Evolutionary conservation across 1,140 invertebrate genomes (phyloP), one percentile per base, ranked within the genome.

Genomic region (Aphaenogaster rudis): DNA sequence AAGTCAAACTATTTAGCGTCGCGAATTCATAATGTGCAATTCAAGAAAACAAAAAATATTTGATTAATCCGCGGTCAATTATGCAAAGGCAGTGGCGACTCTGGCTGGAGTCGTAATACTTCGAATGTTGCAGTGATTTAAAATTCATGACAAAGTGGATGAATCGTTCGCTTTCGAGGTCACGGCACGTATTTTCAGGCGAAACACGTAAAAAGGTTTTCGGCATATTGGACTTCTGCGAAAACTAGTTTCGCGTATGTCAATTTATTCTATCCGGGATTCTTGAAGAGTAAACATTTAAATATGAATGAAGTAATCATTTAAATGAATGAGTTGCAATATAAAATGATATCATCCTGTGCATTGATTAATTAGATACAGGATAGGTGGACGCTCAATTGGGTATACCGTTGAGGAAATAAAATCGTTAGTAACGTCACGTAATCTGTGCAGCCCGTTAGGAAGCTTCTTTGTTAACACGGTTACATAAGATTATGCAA

Each of bases 401-500:
- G 33, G 2, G 8, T 9, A 8, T 21, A 11, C 36, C n/a, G 52
- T 66, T 64, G 57, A 79, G 13, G 5, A 84, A n/a, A 21, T 71
- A 84, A 54, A 54, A 84, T 86, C 63, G 36, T 61, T 45, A 86
- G 71, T 52, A 57, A 81, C 61, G 77, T 91, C 89, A 90, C 86
- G 81, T 90, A 88, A 88, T 45, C 59, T 57, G 39, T 61, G 42
- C 17, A 52, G 45, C 11, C 90, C 90, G 86, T 90, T 90, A 88
- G 89, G 15, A 63, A n/a, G 42, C 28, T 76, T 39, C 81, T 91
- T 90, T 74, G 74, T 90, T 88, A 90, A 88, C 90, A 91, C 82
- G 50, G 71, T 90, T 91, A 76, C 90, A 91, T 91, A 91, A 91
- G 82, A 90, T 91, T 86, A 91, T 91, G 81, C 80, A 79, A 91